Evolutionary conservation across 64 coral and sea anemone genomes (phyloP), one percentile per base, ranked within the genome.

Genomic region (Trachythela sp.): DNA sequence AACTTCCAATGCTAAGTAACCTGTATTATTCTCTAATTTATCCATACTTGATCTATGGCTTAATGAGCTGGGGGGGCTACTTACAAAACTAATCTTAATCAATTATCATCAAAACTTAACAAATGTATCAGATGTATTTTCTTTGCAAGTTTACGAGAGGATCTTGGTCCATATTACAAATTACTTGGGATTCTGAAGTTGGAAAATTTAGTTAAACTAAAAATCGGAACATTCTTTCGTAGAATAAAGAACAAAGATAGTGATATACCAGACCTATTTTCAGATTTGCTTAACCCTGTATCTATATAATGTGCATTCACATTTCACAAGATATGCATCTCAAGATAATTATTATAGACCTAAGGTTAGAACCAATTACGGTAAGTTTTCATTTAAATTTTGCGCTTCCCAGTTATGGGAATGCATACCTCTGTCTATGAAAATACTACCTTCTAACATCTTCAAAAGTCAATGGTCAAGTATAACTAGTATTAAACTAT

Each of bases 21-120:
- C 43, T 92, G 36, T 92, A 92, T 59, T 92, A 88, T 51, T 84
- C 86, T 60, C 48, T 92, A 3, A 83, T 92, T 36, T 88, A 92
- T 88, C 86, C 86, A 18, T 85, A 88, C 58, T 67, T 88, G 39
- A 92, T 35, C 14, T 88, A 92, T 88, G 91, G 86, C 39, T 39
- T 83, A 13, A 48, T 88, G 30, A 84, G 35, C 38, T 92, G 84
- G 91, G n/a, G 86, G 86, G 4, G 67, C 30, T 88, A 54, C 85
- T 30, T 87, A 38, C n/a, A 83, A 70, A 84, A 88, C 86, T 84
- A 88, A 54, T 59, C 40, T 88, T 26, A 88, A 77, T 51, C 88
- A 50, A 38, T 27, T 88, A 13, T 31, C 13, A 24, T 56, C 54
- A 24, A 84, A 84, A 84, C 86, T 88, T 67, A 92, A 92, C 87